Conservation (phyloP, 2,797 vertebrate species). For the Thalassophryne amazonica region DNA sequence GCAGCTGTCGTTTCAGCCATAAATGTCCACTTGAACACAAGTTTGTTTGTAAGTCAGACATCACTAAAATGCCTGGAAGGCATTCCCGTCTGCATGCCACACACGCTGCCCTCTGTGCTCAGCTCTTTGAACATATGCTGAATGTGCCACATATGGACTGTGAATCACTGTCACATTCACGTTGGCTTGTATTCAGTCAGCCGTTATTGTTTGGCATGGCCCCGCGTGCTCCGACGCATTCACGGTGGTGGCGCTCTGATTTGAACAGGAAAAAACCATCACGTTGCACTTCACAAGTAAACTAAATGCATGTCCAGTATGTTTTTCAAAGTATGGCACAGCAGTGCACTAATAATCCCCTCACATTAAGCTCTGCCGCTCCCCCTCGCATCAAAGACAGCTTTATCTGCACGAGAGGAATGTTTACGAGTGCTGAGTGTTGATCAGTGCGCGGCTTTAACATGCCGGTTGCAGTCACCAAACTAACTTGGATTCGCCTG, state of each 20-base stretch:
- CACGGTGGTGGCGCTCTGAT: conserved; percentile 36
- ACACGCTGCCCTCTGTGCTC: not conserved
- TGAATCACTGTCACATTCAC: too few species aligned
- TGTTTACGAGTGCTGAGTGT: conserved; percentile 1
- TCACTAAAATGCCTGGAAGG: too few species aligned
- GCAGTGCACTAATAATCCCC: conserved; percentile 42
- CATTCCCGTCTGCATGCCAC: too few species aligned
- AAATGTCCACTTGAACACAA: too few species aligned
- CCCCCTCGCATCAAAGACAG: conserved; percentile 59
- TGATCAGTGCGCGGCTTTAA: conserved; percentile 20
- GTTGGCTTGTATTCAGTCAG: conserved; percentile 40
- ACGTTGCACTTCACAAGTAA: conserved; percentile 39
- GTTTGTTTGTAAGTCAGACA: too few species aligned
- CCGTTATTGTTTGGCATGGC: conserved; percentile 22
- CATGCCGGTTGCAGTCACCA: conserved; percentile 18
- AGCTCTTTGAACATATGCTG: not conserved
- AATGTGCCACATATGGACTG: too few species aligned
- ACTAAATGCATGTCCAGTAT: conserved; percentile 65
- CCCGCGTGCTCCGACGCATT: conserved; percentile 24
- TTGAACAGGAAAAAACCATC: conserved; percentile 27
- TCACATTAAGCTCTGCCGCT: conserved; percentile 63
- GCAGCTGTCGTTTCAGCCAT: too few species aligned
- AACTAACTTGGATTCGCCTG: conserved; percentile 11
- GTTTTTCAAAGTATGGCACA: conserved; percentile 56
- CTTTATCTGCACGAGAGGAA: conserved; percentile 43